These are phyloP conservation scores for Graphium colonna DNA, from an alignment of 2,888 invertebrate genomes.

Conservation along the genomic window DNA sequence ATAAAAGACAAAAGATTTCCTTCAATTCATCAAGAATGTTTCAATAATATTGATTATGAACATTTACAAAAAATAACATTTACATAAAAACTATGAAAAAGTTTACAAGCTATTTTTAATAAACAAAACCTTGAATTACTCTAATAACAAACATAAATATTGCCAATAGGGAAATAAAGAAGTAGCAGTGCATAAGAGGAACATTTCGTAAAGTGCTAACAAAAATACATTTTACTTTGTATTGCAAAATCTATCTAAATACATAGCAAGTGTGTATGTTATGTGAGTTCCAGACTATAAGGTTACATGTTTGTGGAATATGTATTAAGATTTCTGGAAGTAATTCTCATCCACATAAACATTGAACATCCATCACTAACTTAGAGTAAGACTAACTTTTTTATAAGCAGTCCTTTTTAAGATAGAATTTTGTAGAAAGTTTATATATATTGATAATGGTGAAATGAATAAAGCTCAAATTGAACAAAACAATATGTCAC, in stretches of 20 bases:
- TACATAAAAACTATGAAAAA: not conserved
- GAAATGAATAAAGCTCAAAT: too few species aligned
- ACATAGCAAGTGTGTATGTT: not conserved
- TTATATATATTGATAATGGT: too few species aligned
- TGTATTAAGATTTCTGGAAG: too few species aligned
- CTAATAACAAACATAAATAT: not conserved
- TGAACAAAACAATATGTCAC: not conserved
- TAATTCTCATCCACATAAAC: too few species aligned
- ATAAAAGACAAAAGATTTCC: not conserved
- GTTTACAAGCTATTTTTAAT: not conserved
- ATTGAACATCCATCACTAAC: too few species aligned
- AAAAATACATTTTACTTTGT: not conserved
- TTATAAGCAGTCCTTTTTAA: too few species aligned
- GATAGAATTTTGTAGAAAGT: too few species aligned
- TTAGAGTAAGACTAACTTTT: too few species aligned
- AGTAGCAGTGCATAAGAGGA: not conserved
- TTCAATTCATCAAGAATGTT: not conserved
- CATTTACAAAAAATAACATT: not conserved
- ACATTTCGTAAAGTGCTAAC: not conserved
- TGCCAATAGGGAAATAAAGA: not conserved
- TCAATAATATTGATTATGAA: not conserved
- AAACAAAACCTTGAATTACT: not conserved
- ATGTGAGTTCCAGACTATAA: too few species aligned
- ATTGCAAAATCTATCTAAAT: not conserved
- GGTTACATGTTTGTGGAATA: too few species aligned